phyloP scores from a whole-genome alignment of 2,888 invertebrate genomes.

The Oxystoma pomonae region DNA sequence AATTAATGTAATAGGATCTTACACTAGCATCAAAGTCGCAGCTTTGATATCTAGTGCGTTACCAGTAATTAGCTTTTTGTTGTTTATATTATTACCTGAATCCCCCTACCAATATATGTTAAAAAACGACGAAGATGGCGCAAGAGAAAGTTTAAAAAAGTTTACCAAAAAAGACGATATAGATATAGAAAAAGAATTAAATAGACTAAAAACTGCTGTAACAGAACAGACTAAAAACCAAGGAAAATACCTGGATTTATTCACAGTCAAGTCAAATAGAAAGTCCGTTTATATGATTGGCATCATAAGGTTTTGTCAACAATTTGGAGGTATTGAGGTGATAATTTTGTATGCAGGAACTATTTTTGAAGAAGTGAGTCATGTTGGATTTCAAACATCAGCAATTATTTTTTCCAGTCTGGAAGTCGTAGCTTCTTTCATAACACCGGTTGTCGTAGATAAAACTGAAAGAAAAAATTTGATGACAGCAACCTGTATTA shows the following conservation, averaged over 20 bases:
- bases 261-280: slow-evolving; percentile 55
- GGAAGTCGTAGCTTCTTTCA: slow-evolving; percentile 51
- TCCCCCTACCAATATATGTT: slow-evolving; percentile 53
- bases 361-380: slow-evolving; percentile 46
- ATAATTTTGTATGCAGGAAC: slow-evolving; percentile 59
- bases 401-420: slow-evolving; percentile 50
- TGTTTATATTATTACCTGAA: slow-evolving; percentile 56
- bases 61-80: slow-evolving; percentile 47
- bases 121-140: slow-evolving; percentile 46
- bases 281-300: slow-evolving; percentile 61
- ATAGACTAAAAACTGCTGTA: slow-evolving; percentile 37
- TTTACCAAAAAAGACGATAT: slow-evolving; percentile 48
- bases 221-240: slow-evolving; percentile 47
- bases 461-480: slow-evolving; percentile 53
- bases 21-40: slow-evolving; percentile 48
- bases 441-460: slow-evolving; percentile 54
- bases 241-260: slow-evolving; percentile 54
- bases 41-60: slow-evolving; percentile 50
- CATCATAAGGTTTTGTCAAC: slow-evolving; percentile 54
- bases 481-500: slow-evolving; percentile 50
- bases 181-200: slow-evolving; percentile 47
- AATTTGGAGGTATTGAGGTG: slow-evolving; percentile 59
- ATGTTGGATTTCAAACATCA: slow-evolving; percentile 44
- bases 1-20: slow-evolving; percentile 49
- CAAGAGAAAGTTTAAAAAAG: slow-evolving; percentile 48